These are phyloP conservation scores for Baronia brevicornis DNA, from an alignment of 2,888 invertebrate species.

Conservation along the genomic window DNA sequence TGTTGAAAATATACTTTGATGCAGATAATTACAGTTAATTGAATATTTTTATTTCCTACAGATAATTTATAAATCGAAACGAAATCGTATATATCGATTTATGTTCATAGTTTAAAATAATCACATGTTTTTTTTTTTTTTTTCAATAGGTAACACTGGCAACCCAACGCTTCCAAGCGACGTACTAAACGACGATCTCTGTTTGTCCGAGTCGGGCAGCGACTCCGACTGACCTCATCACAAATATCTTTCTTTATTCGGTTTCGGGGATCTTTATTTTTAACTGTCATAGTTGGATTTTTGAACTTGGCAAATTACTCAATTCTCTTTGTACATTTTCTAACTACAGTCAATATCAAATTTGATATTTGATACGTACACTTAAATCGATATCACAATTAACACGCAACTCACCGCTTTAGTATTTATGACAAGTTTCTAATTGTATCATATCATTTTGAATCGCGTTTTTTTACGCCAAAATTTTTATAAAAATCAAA, in stretches of 20 bases:
- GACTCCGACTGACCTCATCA: slow-evolving; percentile 79
- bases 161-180: slow-evolving; percentile 74
- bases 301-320: slow-evolving; percentile 17
- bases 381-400: too few relatives aligned
- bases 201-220: slow-evolving; percentile 90
- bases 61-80: too few relatives aligned
- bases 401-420: too few relatives aligned
- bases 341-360: too few relatives aligned
- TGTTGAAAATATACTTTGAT: too few relatives aligned
- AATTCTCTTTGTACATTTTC: slow-evolving; percentile 4
- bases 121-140: background rate
- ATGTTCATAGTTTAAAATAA: background rate
- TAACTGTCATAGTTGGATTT: slow-evolving; percentile 19
- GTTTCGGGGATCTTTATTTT: slow-evolving; percentile 11
- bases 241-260: slow-evolving; percentile 24
- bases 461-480: too few relatives aligned
- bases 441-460: too few relatives aligned
- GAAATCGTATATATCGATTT: slow-evolving; percentile 1
- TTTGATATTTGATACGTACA: too few relatives aligned
- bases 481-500: too few relatives aligned
- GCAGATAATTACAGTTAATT: too few relatives aligned
- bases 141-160: slow-evolving; percentile 31
- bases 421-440: too few relatives aligned
- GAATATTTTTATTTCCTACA: too few relatives aligned
- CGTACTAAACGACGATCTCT: slow-evolving; percentile 87